Conservation (phyloP, 2,113 vertebrate species). For the Pygoscelis antarcticus region DNA sequence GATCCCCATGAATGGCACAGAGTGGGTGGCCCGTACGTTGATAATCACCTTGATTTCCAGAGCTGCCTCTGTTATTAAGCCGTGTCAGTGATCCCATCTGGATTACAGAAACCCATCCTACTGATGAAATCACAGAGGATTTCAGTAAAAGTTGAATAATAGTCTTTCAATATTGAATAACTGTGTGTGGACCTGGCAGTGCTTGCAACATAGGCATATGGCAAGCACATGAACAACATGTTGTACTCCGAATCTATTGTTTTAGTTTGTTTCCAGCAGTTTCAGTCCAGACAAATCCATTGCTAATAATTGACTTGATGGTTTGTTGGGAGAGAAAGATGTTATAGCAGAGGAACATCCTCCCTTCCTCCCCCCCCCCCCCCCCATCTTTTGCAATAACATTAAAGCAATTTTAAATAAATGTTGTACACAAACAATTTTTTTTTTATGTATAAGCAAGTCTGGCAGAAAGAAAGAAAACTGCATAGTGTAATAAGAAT, state of each 20-base stretch:
- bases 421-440: not conserved
- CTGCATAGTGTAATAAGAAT: not conserved
- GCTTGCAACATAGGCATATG: slow-evolving; percentile 66
- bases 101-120: slow-evolving; percentile 63
- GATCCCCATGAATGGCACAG: not conserved
- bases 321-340: slow-evolving; percentile 6
- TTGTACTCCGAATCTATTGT: slow-evolving; percentile 61
- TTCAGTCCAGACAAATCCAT: slow-evolving; percentile 38
- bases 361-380: not conserved
- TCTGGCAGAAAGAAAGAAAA: not conserved
- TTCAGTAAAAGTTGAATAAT: slow-evolving; percentile 72
- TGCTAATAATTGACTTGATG: slow-evolving; percentile 23
- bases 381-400: not conserved
- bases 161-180: slow-evolving; percentile 67
- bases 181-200: slow-evolving; percentile 59
- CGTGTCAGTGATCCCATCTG: slow-evolving; percentile 59
- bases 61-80: slow-evolving; percentile 47
- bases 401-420: not conserved
- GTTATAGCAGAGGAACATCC: not conserved
- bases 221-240: slow-evolving; percentile 65
- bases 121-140: slow-evolving; percentile 59
- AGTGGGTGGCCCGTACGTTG: slow-evolving; percentile 50
- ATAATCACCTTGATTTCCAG: slow-evolving; percentile 58
- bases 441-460: not conserved
- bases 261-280: slow-evolving; percentile 64